These are phyloP conservation scores for Oeneis ivallda DNA, from an alignment of 2,888 invertebrate genomes.

Conservation along the genomic window DNA sequence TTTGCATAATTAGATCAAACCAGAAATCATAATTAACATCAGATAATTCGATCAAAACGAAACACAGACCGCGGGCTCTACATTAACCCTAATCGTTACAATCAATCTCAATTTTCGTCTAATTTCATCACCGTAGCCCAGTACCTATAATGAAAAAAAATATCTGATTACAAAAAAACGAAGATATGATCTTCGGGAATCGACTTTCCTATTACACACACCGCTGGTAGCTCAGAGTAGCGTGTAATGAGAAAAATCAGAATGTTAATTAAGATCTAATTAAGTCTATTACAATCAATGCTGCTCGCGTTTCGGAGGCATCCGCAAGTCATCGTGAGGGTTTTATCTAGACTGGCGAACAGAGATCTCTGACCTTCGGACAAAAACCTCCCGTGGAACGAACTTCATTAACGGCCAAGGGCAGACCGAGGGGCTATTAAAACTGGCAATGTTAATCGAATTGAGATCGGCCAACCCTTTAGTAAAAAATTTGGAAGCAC, in stretches of 20 bases:
- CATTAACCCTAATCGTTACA: slow-evolving; percentile 44
- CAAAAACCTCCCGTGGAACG: slow-evolving; percentile 37
- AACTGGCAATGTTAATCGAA: slow-evolving; percentile 71
- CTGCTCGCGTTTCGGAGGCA: slow-evolving; percentile 76
- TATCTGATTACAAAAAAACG: slow-evolving; percentile 63
- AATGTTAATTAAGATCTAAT: slow-evolving; percentile 82
- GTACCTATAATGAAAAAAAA: slow-evolving; percentile 48
- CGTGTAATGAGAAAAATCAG: slow-evolving; percentile 80
- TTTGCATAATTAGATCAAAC: slow-evolving; percentile 36
- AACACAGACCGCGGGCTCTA: slow-evolving; percentile 32
- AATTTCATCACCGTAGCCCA: slow-evolving; percentile 56
- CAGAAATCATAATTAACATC: slow-evolving; percentile 30
- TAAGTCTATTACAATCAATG: slow-evolving; percentile 81
- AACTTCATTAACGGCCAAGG: slow-evolving; percentile 40
- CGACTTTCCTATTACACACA: slow-evolving; percentile 73
- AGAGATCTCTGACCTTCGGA: slow-evolving; percentile 62
- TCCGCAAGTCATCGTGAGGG: slow-evolving; percentile 76
- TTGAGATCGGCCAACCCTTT: slow-evolving; percentile 80
- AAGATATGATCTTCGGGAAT: slow-evolving; percentile 66
- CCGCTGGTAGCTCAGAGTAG: slow-evolving; percentile 75
- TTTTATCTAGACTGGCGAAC: slow-evolving; percentile 54
- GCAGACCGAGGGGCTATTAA: slow-evolving; percentile 47
- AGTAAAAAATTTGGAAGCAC: slow-evolving; percentile 75
- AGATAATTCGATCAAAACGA: slow-evolving; percentile 35
- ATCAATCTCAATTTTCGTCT: slow-evolving; percentile 55